Evolutionary conservation across 2,797 vertebrate species (phyloP), one percentile per base, ranked within the genome.

Genomic region (Babyrousa celebensis): DNA sequence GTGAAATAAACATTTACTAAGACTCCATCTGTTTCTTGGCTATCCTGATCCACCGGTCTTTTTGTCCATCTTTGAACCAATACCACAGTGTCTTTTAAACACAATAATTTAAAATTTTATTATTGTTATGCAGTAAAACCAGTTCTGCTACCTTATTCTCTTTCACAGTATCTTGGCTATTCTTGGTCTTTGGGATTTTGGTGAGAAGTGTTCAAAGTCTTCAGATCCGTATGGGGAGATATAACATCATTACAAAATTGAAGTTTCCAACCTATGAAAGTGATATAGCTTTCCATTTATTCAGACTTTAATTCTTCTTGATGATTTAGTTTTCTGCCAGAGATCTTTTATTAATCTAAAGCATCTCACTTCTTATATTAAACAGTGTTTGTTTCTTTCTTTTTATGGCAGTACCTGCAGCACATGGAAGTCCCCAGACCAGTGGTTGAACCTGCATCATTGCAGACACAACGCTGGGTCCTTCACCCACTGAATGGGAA

Each of bases 281-380:
- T 78, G 20, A 77, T 27, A 56, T 0, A 54, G 54, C 43, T 75
- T 60, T 70, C 43, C 2, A 54, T 82, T 95, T 80, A 70, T 62
- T 77, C 75, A 56, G 21, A 89, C 29, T 17, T 82, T 79, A 79
- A 58, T 58, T 85, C 86, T 15, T 82, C 52, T 86, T 58, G 25
- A 62, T 75, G 40, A 54, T 62, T 54, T 75, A 82, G 15, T 85
- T 85, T 32, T n/a, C 36, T 85, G 16, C 48, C 15, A 40, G 79
- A 85, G 32, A 68, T 62, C 36, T 84, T 82, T 82, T 52, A 87
- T 67, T 52, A 80, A n/a, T 75, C 32, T 85, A 40, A 83, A 68
- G 15, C 36, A 36, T 32, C 70, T 36, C 21, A 48, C 43, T 48
- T 48, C 43, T 48, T 48, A 48, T 48, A 48, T 5, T 48, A 48